Evolutionary conservation across 2,888 invertebrate genomes (phyloP).

Genomic region (Spialia ferax): DNA sequence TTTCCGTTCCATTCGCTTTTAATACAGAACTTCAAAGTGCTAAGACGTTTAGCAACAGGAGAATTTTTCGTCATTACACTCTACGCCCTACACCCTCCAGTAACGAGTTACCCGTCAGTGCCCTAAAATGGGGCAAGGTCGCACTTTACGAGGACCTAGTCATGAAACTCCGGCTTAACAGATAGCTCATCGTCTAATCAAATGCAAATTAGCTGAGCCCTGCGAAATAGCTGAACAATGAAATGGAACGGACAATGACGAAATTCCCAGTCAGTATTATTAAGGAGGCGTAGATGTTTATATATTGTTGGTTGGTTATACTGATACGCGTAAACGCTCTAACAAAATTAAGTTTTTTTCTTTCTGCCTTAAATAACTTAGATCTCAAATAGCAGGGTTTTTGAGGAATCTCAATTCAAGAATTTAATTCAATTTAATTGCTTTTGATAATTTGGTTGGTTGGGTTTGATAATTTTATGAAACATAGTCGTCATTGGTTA

Average conservation of each 20-base stretch:
- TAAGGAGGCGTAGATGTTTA: background rate
- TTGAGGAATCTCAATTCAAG: no score
- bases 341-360: no score
- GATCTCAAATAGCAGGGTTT: no score
- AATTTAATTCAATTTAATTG: no score
- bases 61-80: constrained; percentile 19
- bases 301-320: no score
- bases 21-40: constrained; percentile 21
- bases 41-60: constrained; percentile 23
- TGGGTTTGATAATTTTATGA: no score
- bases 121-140: constrained; percentile 26
- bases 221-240: constrained; percentile 7
- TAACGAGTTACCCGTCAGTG: constrained; percentile 11
- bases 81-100: background rate
- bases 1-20: constrained; percentile 34
- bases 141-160: constrained; percentile 20
- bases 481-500: no score
- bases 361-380: no score
- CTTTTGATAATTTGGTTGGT: no score
- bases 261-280: background rate
- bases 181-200: constrained; percentile 27
- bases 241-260: constrained; percentile 9
- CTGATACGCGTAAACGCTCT: no score
- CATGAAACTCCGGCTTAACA: constrained; percentile 4
- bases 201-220: constrained; percentile 28